Percentiles rank a stretch among this genome's conserved stretches.
These are phyloP conservation scores for Mimumesa dahlbomi DNA, from an alignment of 2,888 invertebrate genomes.

Conservation along the genomic window DNA sequence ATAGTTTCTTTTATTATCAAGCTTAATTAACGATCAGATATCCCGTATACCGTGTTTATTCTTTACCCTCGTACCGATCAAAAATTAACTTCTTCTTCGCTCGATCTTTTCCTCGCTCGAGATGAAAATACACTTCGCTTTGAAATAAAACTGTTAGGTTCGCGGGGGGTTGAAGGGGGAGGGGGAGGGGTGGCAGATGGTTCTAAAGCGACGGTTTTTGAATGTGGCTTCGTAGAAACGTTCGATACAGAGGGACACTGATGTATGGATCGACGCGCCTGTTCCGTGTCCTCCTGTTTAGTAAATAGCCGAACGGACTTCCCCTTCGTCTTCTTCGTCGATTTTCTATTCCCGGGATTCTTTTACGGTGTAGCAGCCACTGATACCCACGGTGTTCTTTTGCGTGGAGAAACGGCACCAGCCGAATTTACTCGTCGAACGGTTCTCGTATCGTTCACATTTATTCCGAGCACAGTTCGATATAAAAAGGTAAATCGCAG, in stretches of 20 bases:
- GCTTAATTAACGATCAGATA: no score
- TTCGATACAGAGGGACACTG: constrained; percentile 69
- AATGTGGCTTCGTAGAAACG: constrained; percentile 61
- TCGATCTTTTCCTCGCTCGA: neutral
- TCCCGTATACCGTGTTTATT: neutral
- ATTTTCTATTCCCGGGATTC: constrained; percentile 25
- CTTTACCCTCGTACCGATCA: neutral
- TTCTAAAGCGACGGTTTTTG: constrained; percentile 59
- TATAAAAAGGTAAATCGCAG: no score
- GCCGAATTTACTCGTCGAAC: constrained; percentile 9
- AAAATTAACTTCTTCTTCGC: neutral
- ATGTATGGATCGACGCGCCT: constrained; percentile 72
- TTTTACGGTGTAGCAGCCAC: constrained; percentile 28
- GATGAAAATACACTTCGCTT: no score
- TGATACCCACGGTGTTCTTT: constrained; percentile 14
- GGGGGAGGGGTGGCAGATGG: constrained; percentile 23
- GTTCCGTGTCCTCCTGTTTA: constrained; percentile 74
- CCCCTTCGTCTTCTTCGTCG: constrained; percentile 27
- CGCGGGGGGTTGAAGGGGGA: constrained; percentile 44
- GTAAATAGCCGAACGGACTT: constrained; percentile 70
- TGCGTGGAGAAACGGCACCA: constrained; percentile 13
- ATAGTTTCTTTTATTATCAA: no score
- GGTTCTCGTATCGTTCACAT: neutral
- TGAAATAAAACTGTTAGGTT: constrained; percentile 18
- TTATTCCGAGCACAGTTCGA: no score